Conservation (phyloP, 2,113 vertebrate species). For the Vulpes lagopus region DNA sequence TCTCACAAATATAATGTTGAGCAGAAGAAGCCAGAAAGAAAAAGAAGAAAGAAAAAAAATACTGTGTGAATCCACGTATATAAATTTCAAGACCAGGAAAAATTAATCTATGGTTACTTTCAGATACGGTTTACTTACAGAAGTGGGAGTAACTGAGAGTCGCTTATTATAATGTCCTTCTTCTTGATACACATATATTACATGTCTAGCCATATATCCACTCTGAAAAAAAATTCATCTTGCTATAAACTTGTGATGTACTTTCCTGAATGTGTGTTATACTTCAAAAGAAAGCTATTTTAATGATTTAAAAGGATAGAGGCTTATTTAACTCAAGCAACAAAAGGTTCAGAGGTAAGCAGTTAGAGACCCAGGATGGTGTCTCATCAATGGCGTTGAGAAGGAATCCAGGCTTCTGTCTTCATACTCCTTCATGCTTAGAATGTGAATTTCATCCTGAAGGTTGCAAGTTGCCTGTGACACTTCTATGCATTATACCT, state of each 20-base stretch:
- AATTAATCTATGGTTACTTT: neutral
- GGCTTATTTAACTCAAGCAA: neutral
- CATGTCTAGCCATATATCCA: neutral
- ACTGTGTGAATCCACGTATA: neutral
- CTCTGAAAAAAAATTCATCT: conserved; percentile 51
- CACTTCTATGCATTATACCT: neutral
- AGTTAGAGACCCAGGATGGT: neutral
- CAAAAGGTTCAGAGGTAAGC: neutral
- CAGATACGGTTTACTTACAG: neutral
- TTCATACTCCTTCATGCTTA: neutral
- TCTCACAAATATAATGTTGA: neutral
- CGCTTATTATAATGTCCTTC: neutral
- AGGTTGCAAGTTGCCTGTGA: neutral
- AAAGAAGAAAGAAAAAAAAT: neutral
- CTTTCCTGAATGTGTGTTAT: neutral
- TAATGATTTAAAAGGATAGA: neutral
- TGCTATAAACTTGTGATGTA: neutral
- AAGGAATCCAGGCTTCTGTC: neutral
- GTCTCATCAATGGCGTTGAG: neutral
- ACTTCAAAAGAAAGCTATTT: neutral
- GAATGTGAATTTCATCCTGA: neutral
- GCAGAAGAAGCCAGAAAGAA: conserved; percentile 41
- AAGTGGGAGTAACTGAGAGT: neutral
- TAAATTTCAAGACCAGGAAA: neutral
- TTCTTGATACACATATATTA: neutral